Evolutionary conservation across 2,888 invertebrate species (phyloP), one percentile per base, ranked within the genome.

Genomic region (Mylabris sibirica): DNA sequence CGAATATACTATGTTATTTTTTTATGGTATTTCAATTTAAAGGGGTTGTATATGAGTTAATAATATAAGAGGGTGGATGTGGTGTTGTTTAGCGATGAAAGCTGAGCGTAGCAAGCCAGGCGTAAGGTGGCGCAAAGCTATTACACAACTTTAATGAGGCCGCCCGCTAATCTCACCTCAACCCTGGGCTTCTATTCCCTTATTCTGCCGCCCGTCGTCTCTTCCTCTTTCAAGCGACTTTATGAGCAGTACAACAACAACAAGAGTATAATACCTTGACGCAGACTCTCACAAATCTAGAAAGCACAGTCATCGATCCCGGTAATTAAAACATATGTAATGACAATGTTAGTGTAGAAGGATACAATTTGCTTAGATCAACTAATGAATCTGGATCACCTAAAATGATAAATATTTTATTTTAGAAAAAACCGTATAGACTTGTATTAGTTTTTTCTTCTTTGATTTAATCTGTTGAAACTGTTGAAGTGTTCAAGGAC

Each of bases 271-370:
- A 53, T 3, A 26, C 57, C 57, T 57, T 74, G 73, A 75, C 74
- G 71, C 72, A 67, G 69, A 73, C 73, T 73, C 77, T 76, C 81
- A 82, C 83, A 84, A 84, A 84, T 84, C 83, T 83, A 80, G 77
- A 75, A 74, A 74, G 76, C 80, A 76, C 73, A 76, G 78, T 81
- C 81, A 84, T 84, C 83, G 81, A 84, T 84, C 81, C 80, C 78
- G 76, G 82, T 84, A 84, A 84, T 84, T 84, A 84, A 84, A 84
- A 84, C 84, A 84, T 84, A 84, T 84, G 83, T 84, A 83, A 83
- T 78, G 79, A 78, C 76, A 75, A 72, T 75, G 75, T 76, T 77
- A 72, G 53, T 57, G 71, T 76, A 72, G 72, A 75, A 77, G 79
- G 79, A 79, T 77, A 76, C 14, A 22, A 57, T 57, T n/a, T 26